Conservation (phyloP, 2,113 vertebrate species). For the Osmerus eperlanus region DNA sequence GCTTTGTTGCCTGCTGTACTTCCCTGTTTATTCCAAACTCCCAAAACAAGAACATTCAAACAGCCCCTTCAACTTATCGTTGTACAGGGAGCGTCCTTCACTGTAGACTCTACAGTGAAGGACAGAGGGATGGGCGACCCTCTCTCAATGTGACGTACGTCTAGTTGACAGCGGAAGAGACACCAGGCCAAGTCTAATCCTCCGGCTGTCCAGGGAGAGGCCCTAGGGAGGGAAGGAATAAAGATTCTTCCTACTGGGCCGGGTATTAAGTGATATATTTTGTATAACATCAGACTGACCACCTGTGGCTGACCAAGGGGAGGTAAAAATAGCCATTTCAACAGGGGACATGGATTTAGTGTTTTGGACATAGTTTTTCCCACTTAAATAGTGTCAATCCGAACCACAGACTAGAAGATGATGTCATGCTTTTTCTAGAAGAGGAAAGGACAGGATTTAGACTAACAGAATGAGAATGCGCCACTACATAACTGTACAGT, state of each 20-base stretch:
- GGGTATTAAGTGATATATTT: conserved; percentile 33
- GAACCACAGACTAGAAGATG: no score
- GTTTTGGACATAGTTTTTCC: no score
- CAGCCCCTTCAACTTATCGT: neutral
- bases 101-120: no score
- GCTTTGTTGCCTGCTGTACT: conserved; percentile 28
- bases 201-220: no score
- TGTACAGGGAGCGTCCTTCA: no score
- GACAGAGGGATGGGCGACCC: neutral
- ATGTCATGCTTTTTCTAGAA: neutral
- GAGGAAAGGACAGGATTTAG: conserved; percentile 21
- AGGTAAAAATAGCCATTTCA: conserved; percentile 50
- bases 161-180: conserved; percentile 17
- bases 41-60: conserved; percentile 4
- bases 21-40: conserved; percentile 51
- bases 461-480: conserved; percentile 3
- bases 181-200: neutral
- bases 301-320: conserved; percentile 51
- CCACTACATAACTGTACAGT: neutral
- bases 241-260: conserved; percentile 12
- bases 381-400: no score
- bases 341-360: neutral
- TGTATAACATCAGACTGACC: conserved; percentile 46
- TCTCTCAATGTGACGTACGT: conserved; percentile 23
- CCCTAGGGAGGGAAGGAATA: conserved; percentile 29